phyloP scores from a whole-genome alignment of 2,113 vertebrate species.

The Megaceryle torquata region DNA sequence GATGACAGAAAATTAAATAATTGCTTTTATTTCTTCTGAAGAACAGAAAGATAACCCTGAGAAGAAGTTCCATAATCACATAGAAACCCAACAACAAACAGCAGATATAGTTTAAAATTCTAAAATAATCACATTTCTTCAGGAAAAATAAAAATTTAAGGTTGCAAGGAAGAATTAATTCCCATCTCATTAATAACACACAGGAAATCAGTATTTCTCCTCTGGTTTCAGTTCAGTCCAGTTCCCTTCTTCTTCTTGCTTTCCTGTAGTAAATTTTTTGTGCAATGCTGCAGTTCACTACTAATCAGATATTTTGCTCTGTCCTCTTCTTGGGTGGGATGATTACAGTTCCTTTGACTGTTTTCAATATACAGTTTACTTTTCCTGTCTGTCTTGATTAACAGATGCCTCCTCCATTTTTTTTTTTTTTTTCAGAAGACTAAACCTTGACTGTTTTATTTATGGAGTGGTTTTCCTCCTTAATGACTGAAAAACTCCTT shows the following conservation, averaged over 20 bases:
- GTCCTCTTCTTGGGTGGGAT: background rate
- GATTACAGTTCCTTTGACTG: background rate
- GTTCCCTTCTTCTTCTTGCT: background rate
- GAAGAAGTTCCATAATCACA: background rate
- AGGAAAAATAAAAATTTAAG: background rate
- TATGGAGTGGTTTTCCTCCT: background rate
- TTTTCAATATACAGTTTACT: background rate
- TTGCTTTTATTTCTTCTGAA: background rate
- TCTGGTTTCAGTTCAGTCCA: background rate
- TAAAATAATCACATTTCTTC: background rate
- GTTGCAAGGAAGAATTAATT: background rate
- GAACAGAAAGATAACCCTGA: background rate
- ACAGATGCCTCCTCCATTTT: background rate
- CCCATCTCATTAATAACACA: background rate
- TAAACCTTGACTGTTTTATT: background rate
- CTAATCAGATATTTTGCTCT: background rate
- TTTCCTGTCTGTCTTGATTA: background rate
- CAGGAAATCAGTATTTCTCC: background rate
- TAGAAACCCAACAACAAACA: background rate
- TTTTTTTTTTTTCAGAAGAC: background rate
- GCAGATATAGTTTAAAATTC: background rate
- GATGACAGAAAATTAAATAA: background rate
- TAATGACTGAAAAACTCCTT: background rate
- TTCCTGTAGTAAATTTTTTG: background rate
- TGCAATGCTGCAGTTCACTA: background rate